Base-by-base conservation (phyloP, 2,888 invertebrate genomes). In the Rhagium mordax region DNA sequence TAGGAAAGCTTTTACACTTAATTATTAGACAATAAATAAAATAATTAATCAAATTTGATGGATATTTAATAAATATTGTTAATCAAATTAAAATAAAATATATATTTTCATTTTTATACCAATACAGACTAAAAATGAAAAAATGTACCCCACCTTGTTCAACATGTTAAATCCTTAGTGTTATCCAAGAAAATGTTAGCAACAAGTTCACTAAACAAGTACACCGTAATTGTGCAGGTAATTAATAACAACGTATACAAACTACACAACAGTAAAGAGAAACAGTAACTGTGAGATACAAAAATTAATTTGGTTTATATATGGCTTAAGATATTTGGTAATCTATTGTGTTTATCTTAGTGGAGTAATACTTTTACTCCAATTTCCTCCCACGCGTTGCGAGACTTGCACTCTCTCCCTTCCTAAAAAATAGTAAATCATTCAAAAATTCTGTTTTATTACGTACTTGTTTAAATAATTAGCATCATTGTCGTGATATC, bases 241-340 rank as follows among this genome's bases (percentile, higher is more conserved):
- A 55, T 57, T 67, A 20, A 55, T 64, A 27, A 15, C 24, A 16
- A 57, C n/a, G n/a, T n/a, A n/a, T n/a, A 66, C 21, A 20, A 29
- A 57, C 75, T 75, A 78, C 75, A 82, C 80, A 76, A 73, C 65
- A 74, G 72, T 73, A 70, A 77, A 61, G 75, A 79, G 47, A 70
- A 65, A 13, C 55, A 62, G 53, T 62, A 48, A 77, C 77, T 77
- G 72, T 70, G 53, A 70, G 51, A 59, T 21, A 48, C 72, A 72
- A 84, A 84, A 84, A 84, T 82, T 84, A 84, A n/a, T 86, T 86
- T 85, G 83, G 83, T 84, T 86, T 87, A 86, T 87, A 87, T 87
- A 86, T 79, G 75, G 79, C 81, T 77, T 71, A 76, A 75, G 78
- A 79, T 82, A 85, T 86, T 87, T 86, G 83, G 86, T 85, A 87